Percentiles rank a stretch among this genome's conserved stretches.
phyloP scores from a whole-genome alignment of 2,113 vertebrate species.

The Brachyhypopomus gauderio region DNA sequence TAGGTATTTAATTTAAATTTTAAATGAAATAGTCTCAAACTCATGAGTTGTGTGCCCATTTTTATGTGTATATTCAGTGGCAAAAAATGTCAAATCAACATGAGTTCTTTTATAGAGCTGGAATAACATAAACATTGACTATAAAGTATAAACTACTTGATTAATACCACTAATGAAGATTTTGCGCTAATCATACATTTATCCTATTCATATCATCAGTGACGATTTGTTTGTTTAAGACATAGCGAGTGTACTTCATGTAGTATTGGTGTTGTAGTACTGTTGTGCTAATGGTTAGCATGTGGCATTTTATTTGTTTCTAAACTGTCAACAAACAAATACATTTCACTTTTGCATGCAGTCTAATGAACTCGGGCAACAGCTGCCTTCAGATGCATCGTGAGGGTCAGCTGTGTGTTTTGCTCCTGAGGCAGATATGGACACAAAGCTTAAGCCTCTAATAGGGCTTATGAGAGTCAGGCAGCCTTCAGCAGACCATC shows the following conservation, averaged over 20 bases:
- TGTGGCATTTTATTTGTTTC: background rate
- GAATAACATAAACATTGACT: too few relatives aligned
- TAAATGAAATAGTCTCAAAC: too few relatives aligned
- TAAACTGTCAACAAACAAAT: background rate
- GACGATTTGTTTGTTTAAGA: background rate
- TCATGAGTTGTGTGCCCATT: too few relatives aligned
- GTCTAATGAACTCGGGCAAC: conserved; percentile 10
- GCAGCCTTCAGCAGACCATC: background rate
- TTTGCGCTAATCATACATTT: too few relatives aligned
- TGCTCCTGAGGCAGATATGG: background rate
- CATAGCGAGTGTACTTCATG: background rate
- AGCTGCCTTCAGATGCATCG: background rate
- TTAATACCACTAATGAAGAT: too few relatives aligned
- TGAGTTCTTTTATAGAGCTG: too few relatives aligned
- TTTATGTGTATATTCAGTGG: too few relatives aligned
- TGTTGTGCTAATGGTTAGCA: background rate
- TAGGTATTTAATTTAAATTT: too few relatives aligned
- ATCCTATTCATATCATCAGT: too few relatives aligned
- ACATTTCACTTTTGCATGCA: background rate
- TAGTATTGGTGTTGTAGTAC: background rate
- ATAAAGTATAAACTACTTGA: too few relatives aligned
- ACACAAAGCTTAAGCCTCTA: conserved; percentile 6
- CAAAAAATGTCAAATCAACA: too few relatives aligned
- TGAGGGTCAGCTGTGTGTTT: conserved; percentile 26
- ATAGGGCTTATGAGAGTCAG: background rate